Percentiles rank a stretch among this genome's conserved stretches.
Conservation (phyloP, 2,797 vertebrate species). For the Coluber constrictor region DNA sequence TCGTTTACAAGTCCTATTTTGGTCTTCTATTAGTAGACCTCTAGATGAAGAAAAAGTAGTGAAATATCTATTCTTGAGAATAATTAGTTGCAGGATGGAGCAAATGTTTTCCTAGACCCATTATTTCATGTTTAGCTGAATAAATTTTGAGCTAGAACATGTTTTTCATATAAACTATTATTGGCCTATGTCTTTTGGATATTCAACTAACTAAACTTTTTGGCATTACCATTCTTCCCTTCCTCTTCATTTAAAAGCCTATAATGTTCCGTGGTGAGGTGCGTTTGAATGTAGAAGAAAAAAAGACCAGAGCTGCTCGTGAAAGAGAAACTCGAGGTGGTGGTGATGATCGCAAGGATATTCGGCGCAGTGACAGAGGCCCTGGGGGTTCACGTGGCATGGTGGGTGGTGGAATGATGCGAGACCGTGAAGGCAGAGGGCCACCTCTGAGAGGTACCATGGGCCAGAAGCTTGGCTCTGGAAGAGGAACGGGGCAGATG, state of each 20-base stretch:
- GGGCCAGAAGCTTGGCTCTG: conserved; percentile 79
- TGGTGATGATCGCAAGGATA: conserved; percentile 79
- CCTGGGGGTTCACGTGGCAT: conserved; percentile 83
- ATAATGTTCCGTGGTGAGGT: conserved; percentile 98
- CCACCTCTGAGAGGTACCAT: conserved; percentile 86
- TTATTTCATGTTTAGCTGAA: background rate
- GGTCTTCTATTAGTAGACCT: background rate
- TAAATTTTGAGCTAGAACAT: background rate
- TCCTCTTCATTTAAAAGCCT: conserved; percentile 74
- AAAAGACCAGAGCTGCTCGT: conserved; percentile 90
- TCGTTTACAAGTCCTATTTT: background rate
- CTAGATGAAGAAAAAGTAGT: background rate
- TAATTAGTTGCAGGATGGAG: background rate
- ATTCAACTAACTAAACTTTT: conserved; percentile 39
- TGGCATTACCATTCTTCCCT: conserved; percentile 45
- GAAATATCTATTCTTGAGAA: background rate
- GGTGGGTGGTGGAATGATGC: conserved; percentile 87
- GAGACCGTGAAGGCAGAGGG: conserved; percentile 88
- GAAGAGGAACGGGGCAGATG: conserved; percentile 82
- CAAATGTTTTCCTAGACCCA: background rate
- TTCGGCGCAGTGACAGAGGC: conserved; percentile 85
- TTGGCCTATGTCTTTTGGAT: background rate
- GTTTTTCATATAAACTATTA: background rate
- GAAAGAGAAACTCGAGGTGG: conserved; percentile 87
- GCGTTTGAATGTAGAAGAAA: conserved; percentile 96